Conservation (phyloP, 1,140 invertebrate species). For the Planococcus citri region DNA sequence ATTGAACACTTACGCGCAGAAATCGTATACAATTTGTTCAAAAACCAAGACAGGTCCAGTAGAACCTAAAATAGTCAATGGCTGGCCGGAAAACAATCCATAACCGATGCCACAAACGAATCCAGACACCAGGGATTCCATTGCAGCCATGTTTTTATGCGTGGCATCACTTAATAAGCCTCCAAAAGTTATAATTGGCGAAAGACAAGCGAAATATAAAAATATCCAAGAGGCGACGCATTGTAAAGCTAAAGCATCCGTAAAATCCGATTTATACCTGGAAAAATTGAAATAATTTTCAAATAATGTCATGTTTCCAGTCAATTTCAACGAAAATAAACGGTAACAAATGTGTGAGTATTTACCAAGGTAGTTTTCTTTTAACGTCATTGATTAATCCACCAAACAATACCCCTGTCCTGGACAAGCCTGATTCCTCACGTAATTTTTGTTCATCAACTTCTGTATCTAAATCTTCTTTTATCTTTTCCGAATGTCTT, state of each 20-base stretch:
- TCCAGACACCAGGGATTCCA: conserved; percentile 92
- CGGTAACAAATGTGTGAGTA: too few relatives aligned
- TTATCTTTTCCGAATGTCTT: conserved; percentile 27
- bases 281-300: conserved; percentile 39
- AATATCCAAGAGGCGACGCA: conserved; percentile 82
- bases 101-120: conserved; percentile 92
- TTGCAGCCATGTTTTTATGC: conserved; percentile 91
- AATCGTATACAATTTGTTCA: conserved; percentile 91
- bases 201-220: conserved; percentile 91
- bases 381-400: conserved; percentile 80
- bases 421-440: conserved; percentile 51
- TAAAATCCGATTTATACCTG: conserved; percentile 85
- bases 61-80: conserved; percentile 91
- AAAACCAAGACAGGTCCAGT: conserved; percentile 97
- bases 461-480: conserved; percentile 35
- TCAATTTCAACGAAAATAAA: not conserved
- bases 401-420: conserved; percentile 65
- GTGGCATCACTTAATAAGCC: conserved; percentile 89
- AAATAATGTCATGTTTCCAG: not conserved
- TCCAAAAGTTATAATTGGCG: conserved; percentile 89
- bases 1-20: conserved; percentile 58
- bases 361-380: conserved; percentile 55
- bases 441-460: conserved; percentile 27
- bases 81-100: conserved; percentile 94
- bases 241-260: conserved; percentile 74